Base-by-base conservation (phyloP, 2,113 vertebrate species). In the Ceyx margarethae region DNA sequence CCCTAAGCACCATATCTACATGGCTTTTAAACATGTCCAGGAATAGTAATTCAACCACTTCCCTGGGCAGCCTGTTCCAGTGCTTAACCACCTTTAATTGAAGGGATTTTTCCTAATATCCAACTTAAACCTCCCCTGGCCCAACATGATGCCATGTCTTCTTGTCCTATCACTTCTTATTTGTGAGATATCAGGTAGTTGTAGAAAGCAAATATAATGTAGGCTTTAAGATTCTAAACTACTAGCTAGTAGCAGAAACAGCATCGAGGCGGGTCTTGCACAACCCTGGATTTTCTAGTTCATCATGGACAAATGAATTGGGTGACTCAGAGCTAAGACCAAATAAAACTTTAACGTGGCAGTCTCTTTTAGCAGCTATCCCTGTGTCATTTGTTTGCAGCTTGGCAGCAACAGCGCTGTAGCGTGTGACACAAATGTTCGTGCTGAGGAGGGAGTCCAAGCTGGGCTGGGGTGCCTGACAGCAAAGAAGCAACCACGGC, bases 381-480 rank as follows among this genome's bases (percentile, higher is more conserved):
- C 14, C 19, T 1, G 35, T 0, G 2, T 17, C 1, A 1, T 13
- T 45, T 14, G 29, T 16, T 56, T 6, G 33, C 75, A 65, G 33
- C 4, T 1, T 1, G 10, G 56, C 62, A 53, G 61, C 1, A 33
- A 28, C 23, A 19, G 58, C 19, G 48, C 35, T 28, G 54, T 2
- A 37, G 45, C 2, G 6, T 0, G 5, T 14, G 9, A 5, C 26
- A 51, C 48, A 6, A 73, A 26, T 1, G 0, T 8, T 45, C 13
- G 2, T 0, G 1, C 0, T 18, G 33, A 48, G 2, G 3, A 40
- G 58, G 28, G 15, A 25, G 17, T 25, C 18, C 42, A 64, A 42
- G 45, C 7, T 26, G 67, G 25, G 22, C 0, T 8, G 48, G 42
- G 15, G 14, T 21, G 21, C 28, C 85, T 7, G 53, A 17, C 2